Evolutionary conservation across 2,113 vertebrate genomes (phyloP).

Genomic region (Bujurquina vittata): DNA sequence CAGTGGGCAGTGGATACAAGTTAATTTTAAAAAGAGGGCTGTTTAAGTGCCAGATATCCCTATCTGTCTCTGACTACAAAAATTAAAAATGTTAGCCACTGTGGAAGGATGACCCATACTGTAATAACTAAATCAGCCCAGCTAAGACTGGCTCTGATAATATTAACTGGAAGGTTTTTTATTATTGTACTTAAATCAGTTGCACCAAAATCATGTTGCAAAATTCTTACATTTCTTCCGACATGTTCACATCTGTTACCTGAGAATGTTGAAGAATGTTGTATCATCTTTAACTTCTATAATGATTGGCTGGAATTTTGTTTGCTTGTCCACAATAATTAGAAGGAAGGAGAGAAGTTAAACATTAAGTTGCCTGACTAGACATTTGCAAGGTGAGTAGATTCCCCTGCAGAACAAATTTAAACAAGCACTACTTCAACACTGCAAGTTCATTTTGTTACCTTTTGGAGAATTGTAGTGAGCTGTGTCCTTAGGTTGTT

Average conservation of each 20-base stretch:
- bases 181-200: not conserved
- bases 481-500: not conserved
- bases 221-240: not conserved
- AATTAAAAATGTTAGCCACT: not conserved
- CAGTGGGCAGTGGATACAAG: not conserved
- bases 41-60: not conserved
- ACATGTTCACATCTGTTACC: not conserved
- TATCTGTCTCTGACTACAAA: not conserved
- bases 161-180: not conserved
- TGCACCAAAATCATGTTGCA: not conserved
- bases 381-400: slow-evolving; percentile 33
- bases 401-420: not conserved
- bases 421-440: not conserved
- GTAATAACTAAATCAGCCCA: not conserved
- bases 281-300: not conserved
- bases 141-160: not conserved
- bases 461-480: rapidly evolving
- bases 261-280: not conserved
- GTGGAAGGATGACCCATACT: not conserved
- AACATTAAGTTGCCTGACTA: slow-evolving; percentile 34
- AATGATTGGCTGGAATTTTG: slow-evolving; percentile 26
- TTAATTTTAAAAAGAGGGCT: not conserved
- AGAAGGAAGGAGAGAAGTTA: slow-evolving; percentile 36
- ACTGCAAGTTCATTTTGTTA: not conserved
- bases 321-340: slow-evolving; percentile 41